These are phyloP conservation scores for Stegastes partitus DNA, from an alignment of 2,113 vertebrate genomes.

Conservation along the genomic window DNA sequence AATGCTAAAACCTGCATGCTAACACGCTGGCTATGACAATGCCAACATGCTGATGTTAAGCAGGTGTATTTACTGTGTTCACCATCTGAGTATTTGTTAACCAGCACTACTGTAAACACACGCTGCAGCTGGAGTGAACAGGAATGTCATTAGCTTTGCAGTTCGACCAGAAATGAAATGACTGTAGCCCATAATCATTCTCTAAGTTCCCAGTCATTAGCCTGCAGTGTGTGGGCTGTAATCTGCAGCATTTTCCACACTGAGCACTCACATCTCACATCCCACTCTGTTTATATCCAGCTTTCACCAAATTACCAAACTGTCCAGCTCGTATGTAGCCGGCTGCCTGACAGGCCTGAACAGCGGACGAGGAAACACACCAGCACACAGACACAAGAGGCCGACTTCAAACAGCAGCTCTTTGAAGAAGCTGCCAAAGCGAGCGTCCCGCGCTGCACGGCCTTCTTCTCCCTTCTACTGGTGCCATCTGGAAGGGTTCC, in stretches of 20 bases:
- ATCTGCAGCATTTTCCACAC: conserved; percentile 19
- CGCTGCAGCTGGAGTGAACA: not conserved
- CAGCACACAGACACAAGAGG: conserved; percentile 29
- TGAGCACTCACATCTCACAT: conserved; percentile 14
- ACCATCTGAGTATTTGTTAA: not conserved
- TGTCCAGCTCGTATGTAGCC: conserved; percentile 26
- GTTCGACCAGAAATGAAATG: not conserved
- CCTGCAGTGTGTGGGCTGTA: conserved; percentile 17
- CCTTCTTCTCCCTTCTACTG: conserved; percentile 54
- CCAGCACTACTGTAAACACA: not conserved
- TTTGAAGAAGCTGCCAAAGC: conserved; percentile 74
- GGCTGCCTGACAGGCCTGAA: conserved; percentile 45
- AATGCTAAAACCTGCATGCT: not conserved
- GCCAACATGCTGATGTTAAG: not conserved
- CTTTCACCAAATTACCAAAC: conserved; percentile 46
- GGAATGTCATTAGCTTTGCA: not conserved
- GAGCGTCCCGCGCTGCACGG: conserved; percentile 40
- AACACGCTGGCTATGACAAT: not conserved
- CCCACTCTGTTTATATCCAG: conserved; percentile 14
- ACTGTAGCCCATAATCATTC: conserved; percentile 1
- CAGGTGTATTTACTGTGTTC: not conserved
- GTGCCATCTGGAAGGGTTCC: conserved; percentile 75
- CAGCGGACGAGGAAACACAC: conserved; percentile 46
- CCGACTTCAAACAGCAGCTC: conserved; percentile 59
- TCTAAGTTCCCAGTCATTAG: conserved; percentile 4